Base-by-base conservation (phyloP, 2,113 vertebrate genomes). In the Chamaea fasciata region DNA sequence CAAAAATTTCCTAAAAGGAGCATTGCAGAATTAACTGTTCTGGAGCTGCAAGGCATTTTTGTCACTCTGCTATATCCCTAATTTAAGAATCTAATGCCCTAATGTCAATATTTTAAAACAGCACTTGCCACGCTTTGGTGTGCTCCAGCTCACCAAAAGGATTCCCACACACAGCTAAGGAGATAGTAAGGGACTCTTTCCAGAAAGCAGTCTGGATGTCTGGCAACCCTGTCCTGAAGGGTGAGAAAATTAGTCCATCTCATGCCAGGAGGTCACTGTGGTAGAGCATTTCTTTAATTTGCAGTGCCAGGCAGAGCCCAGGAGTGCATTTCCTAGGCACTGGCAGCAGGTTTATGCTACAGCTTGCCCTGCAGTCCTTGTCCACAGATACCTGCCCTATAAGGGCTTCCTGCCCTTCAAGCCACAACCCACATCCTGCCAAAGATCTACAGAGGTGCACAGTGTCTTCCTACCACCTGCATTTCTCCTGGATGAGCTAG, bases 331-430 rank as follows among this genome's bases (percentile, higher is more conserved):
- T 52, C 68, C 76, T 47, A 64, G 30, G n/a, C 37, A 27, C 44
- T 35, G 33, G 23, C 20, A 13, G 39, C 13, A 63, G 24, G n/a
- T 20, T 18, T 11, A 22, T 8, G 11, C 11, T 31, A 37, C n/a
- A 53, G 11, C 0, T 0, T 42, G 59, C 4, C 22, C 46, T 64
- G 19, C 56, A 86, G 19, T 3, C 52, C n/a, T 55, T 23, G 39
- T n/a, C 27, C 46, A 27, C 69, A 86, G 16, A 30, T 7, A 42
- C 23, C 15, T 31, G n/a, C 3, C 46, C 23, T n/a, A 1, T 7
- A 19, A 76, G 47, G 19, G 7, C 4, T 65, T 71, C 52, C 52
- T 71, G 46, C 10, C 23, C 31, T 65, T 46, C 69, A 49, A 53
- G 26, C 22, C 27, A 9, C n/a, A 47, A 1, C 2, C 22, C 57